Conservation (phyloP, 1,140 invertebrate genomes). For the Pseudobourletiella spinata region DNA sequence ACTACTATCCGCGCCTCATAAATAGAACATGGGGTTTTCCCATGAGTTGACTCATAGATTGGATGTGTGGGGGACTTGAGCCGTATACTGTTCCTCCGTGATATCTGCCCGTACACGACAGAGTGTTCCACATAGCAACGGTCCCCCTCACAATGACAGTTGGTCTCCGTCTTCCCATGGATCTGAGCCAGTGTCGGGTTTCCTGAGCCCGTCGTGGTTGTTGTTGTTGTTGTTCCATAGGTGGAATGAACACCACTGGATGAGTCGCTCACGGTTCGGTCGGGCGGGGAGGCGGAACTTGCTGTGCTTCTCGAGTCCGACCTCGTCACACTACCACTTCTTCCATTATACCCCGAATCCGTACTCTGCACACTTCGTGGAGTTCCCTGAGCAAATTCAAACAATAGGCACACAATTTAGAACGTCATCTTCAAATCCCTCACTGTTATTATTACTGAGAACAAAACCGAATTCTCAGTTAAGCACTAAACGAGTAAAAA, state of each 20-base stretch:
- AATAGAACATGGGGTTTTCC: background rate
- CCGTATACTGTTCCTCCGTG: conserved; percentile 5
- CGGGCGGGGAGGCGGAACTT: conserved; percentile 22
- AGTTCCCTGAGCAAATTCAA: conserved; percentile 13
- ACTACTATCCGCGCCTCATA: conserved; percentile 7
- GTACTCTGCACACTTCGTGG: conserved; percentile 19
- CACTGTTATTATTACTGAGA: too few species aligned
- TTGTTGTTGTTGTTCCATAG: conserved; percentile 2
- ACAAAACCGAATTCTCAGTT: too few species aligned
- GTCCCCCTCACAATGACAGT: conserved; percentile 3
- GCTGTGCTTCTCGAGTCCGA: conserved; percentile 17
- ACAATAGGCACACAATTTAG: too few species aligned
- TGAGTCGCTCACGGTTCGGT: conserved; percentile 28
- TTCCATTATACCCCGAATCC: conserved; percentile 26
- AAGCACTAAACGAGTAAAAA: too few species aligned
- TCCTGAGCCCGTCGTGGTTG: conserved; percentile 6
- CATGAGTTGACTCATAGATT: conserved; percentile 18
- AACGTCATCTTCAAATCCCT: too few species aligned
- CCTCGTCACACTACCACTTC: conserved; percentile 9
- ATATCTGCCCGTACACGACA: background rate
- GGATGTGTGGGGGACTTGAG: conserved; percentile 1
- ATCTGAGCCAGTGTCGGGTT: conserved; percentile 5
- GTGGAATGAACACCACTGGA: conserved; percentile 20
- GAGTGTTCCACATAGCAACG: conserved; percentile 2
- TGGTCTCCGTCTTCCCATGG: conserved; percentile 1